Evolutionary conservation across 2,797 vertebrate species (phyloP), one percentile per base, ranked within the genome.

Genomic region (Echeneis naucrates): DNA sequence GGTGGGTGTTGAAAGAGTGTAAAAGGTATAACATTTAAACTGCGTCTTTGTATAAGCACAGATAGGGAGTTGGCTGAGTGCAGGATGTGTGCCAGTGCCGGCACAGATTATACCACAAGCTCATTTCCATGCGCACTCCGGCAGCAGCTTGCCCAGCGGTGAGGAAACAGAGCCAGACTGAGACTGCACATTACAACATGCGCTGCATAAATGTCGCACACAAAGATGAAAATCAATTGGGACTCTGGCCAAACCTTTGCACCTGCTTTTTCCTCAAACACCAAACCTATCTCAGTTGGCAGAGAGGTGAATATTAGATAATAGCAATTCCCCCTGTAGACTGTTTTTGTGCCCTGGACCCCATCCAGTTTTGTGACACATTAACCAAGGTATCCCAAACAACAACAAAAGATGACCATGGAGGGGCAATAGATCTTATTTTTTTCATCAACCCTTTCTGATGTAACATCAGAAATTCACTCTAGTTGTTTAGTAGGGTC

Each of bases 61-160:
- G 77, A 67, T 64, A 76, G 72, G 21, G 68, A 83, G 68, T 68
- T 74, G 59, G 83, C 64, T 72, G 69, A 72, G 67, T 61, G 76
- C 69, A 60, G 74, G 68, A 68, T 77, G 64, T 86, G 62, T 65
- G 75, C 54, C 2, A 21, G 84, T 82, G 55, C 63, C 33, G 60
- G 40, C 2, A 26, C 26, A 40, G 80, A 90, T 90, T 88, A 88
- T 82, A 71, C 51, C 66, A 65, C 76, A 71, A 77, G 68, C 82
- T 89, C 75, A 88, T 90, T 89, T 82, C 72, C 73, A 80, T 80
- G 72, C 62, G 57, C 68, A 58, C 78, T 86, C 68, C 60, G 55
- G 69, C 19, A 38, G 55, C 62, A 63, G 71, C 84, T 80, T 78
- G 68, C 72, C 69, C 40, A 9, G 72, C 74, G 77, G 51, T 61